Percentiles rank a stretch among this genome's conserved stretches.
phyloP scores from a whole-genome alignment of 2,113 vertebrate genomes.

The Sclerurus mexicanus region DNA sequence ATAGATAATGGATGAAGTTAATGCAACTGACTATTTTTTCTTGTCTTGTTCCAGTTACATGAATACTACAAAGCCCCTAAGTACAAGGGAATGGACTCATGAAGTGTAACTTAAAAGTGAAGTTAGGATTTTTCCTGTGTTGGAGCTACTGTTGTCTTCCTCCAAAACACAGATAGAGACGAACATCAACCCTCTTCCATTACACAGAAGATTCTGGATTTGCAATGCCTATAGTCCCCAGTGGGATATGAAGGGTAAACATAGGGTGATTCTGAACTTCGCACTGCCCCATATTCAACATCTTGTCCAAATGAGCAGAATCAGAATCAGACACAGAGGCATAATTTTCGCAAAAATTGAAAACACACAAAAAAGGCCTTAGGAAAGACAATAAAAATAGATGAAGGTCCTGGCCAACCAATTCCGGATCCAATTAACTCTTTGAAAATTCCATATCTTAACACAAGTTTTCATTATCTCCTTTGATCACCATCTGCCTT shows the following conservation, averaged over 20 bases:
- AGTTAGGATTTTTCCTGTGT: neutral
- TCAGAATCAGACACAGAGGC: neutral
- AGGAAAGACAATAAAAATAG: neutral
- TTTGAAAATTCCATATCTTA: neutral
- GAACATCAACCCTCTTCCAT: neutral
- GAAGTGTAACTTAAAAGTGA: neutral
- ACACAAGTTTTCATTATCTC: neutral
- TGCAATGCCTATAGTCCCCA: neutral
- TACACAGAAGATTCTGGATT: neutral
- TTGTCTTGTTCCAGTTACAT: neutral
- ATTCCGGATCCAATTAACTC: neutral
- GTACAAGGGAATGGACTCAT: neutral
- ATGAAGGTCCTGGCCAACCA: neutral
- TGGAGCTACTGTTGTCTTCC: neutral
- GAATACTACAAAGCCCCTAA: neutral
- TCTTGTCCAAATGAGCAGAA: neutral
- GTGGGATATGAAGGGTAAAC: accelerated
- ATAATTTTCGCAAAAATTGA: neutral
- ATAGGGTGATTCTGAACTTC: neutral
- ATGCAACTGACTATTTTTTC: neutral
- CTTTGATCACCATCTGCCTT: neutral
- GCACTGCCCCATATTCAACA: too few relatives aligned
- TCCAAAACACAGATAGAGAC: neutral
- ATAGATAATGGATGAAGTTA: neutral
- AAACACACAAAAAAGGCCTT: neutral